These are phyloP conservation scores for Xenus cinereus DNA, from an alignment of 2,113 vertebrate genomes.

Conservation along the genomic window DNA sequence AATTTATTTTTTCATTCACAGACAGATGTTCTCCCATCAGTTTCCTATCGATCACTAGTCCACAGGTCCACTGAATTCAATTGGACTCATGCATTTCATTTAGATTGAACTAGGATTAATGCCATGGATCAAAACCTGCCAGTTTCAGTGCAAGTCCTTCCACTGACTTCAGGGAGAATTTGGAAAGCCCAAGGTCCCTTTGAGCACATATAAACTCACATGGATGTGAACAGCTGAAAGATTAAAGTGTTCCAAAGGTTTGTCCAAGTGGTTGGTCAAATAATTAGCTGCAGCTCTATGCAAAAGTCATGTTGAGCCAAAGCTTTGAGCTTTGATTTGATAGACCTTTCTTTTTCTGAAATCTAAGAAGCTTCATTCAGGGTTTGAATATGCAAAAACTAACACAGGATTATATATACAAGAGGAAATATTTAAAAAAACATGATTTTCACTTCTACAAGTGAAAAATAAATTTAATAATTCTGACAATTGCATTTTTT, in stretches of 20 bases:
- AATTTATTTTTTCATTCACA: not conserved
- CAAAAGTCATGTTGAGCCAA: conserved; percentile 48
- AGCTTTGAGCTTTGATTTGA: conserved; percentile 51
- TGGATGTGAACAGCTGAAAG: not conserved
- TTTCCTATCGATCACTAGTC: not conserved
- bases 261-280: conserved; percentile 10
- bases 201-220: not conserved
- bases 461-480: conserved; percentile 6
- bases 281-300: conserved; percentile 24
- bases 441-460: not conserved
- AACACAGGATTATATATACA: conserved; percentile 4
- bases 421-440: not conserved
- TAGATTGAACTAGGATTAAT: not conserved
- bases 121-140: not conserved
- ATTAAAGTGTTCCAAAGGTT: not conserved
- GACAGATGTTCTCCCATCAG: not conserved
- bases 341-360: conserved; percentile 47
- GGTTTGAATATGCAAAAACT: conserved; percentile 64
- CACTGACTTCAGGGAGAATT: not conserved
- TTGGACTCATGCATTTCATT: not conserved
- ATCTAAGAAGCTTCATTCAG: conserved; percentile 35
- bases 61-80: not conserved
- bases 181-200: not conserved
- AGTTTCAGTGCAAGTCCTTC: not conserved
- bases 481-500: not conserved